A percentile compares a stretch with the other conserved stretches of the same genome.
These are phyloP conservation scores for Himalopsyche kuldschensis DNA, from an alignment of 2,888 invertebrate species.

Conservation along the genomic window DNA sequence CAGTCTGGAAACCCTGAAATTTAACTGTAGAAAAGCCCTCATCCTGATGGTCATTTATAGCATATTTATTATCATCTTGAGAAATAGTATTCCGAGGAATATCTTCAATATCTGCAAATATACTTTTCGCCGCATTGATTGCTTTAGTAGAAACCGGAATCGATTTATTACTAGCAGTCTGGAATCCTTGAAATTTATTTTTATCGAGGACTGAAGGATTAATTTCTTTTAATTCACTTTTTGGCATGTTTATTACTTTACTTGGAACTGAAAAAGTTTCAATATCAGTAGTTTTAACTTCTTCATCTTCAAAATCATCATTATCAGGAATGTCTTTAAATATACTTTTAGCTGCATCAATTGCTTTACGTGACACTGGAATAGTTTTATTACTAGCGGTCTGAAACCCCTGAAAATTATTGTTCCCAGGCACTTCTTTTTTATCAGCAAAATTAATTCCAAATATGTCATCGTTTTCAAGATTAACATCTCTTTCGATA, in stretches of 20 bases:
- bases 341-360: neutral
- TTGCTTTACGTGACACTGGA: conserved; percentile 12
- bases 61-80: neutral
- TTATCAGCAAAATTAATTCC: neutral
- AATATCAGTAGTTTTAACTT: conserved; percentile 24
- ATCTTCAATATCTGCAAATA: neutral
- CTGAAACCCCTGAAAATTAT: conserved; percentile 41
- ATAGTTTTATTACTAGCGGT: conserved; percentile 45
- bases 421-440: neutral
- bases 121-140: conserved; percentile 11
- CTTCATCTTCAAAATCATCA: neutral
- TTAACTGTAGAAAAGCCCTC: neutral
- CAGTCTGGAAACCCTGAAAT: neutral
- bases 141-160: conserved; percentile 6
- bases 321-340: conserved; percentile 42
- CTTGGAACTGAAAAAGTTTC: conserved; percentile 8
- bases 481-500: neutral
- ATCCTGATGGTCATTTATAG: too few species aligned
- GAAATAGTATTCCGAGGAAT: neutral
- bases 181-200: neutral
- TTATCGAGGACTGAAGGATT: neutral
- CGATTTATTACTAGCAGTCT: neutral
- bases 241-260: conserved; percentile 40
- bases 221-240: conserved; percentile 45
- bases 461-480: neutral